Conservation (phyloP, 2,888 invertebrate species). For the Cylindroiulus punctatus region DNA sequence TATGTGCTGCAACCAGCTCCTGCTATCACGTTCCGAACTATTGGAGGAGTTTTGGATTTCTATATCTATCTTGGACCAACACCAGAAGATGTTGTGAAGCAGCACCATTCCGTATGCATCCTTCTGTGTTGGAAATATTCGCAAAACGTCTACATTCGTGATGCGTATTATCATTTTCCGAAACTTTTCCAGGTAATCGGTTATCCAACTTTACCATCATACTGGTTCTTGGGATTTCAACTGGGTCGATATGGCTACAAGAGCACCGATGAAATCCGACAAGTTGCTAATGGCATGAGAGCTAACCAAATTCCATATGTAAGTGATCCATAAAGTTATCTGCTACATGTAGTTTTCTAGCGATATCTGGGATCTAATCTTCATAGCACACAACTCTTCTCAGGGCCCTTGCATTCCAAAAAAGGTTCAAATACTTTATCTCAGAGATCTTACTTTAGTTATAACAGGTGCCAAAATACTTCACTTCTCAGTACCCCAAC, state of each 20-base stretch:
- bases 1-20: conserved; percentile 83
- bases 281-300: conserved; percentile 63
- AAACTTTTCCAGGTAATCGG: conserved; percentile 64
- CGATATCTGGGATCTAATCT: too few species aligned
- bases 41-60: conserved; percentile 84
- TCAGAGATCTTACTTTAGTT: too few species aligned
- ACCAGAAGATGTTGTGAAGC: conserved; percentile 73
- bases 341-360: too few species aligned
- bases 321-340: conserved; percentile 57
- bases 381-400: too few species aligned
- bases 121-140: too few species aligned
- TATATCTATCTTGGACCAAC: conserved; percentile 81
- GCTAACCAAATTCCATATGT: conserved; percentile 66
- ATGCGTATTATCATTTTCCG: too few species aligned
- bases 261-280: conserved; percentile 59
- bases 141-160: too few species aligned
- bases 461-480: too few species aligned
- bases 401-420: too few species aligned
- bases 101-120: conserved; percentile 70
- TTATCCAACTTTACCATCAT: conserved; percentile 82
- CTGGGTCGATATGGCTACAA: conserved; percentile 73
- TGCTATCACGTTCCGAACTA: conserved; percentile 81
- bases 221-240: conserved; percentile 90
- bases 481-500: too few species aligned
- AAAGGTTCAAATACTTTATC: too few species aligned